Percentiles rank a stretch among this genome's conserved stretches.
phyloP scores from a whole-genome alignment of 2,113 vertebrate genomes.

The Neoarius graeffei region DNA sequence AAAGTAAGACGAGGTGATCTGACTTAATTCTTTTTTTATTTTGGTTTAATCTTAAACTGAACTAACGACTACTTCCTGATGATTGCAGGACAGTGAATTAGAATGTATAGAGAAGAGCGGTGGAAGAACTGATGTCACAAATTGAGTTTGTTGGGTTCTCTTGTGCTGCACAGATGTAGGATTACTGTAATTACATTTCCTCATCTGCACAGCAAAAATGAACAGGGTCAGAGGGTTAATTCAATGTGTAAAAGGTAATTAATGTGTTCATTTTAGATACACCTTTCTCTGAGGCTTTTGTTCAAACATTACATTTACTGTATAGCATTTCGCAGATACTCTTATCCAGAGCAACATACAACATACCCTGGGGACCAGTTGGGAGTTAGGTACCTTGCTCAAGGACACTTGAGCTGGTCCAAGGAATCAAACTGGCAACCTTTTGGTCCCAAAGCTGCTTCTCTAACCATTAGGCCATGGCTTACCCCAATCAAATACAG shows the following conservation, averaged over 20 bases:
- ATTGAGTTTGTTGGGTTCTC: background rate
- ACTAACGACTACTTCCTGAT: slow-evolving; percentile 40
- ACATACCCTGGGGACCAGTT: too few relatives aligned
- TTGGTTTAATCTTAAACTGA: slow-evolving; percentile 45
- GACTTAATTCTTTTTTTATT: slow-evolving; percentile 40
- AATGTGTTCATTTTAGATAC: background rate
- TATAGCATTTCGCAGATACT: too few relatives aligned
- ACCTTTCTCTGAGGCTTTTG: background rate
- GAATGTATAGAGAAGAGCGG: background rate
- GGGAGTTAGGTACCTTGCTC: too few relatives aligned
- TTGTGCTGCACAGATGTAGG: background rate
- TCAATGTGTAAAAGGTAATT: background rate
- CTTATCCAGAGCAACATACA: too few relatives aligned
- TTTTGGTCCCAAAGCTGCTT: too few relatives aligned
- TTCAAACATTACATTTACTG: background rate
- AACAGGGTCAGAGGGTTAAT: background rate
- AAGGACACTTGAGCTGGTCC: too few relatives aligned
- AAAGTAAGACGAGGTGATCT: slow-evolving; percentile 47
- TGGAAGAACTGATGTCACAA: background rate
- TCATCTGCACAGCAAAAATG: background rate
- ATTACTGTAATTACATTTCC: background rate
- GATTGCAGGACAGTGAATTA: slow-evolving; percentile 33
- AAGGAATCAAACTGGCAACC: too few relatives aligned
- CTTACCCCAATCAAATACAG: too few relatives aligned
- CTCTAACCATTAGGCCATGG: too few relatives aligned